phyloP scores from a whole-genome alignment of 2,797 vertebrate genomes.

The Linurgus olivaceus region DNA sequence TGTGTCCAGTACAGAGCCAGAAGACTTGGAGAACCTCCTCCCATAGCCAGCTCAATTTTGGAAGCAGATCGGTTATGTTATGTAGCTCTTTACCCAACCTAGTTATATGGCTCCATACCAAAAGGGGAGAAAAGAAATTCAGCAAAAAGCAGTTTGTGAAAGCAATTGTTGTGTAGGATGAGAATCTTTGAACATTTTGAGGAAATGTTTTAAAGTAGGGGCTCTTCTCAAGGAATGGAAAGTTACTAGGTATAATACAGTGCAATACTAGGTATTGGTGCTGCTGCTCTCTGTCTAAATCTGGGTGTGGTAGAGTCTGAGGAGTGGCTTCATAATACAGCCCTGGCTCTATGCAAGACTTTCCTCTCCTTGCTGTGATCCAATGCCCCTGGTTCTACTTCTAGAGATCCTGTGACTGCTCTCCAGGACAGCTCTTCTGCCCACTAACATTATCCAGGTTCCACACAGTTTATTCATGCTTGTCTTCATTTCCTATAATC shows the following conservation, averaged over 20 bases:
- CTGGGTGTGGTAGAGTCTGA: background rate
- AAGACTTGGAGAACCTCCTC: background rate
- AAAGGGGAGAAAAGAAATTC: too few species aligned
- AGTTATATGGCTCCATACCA: background rate
- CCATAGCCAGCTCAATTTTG: background rate
- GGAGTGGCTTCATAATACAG: background rate
- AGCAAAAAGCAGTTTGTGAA: background rate
- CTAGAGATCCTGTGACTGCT: too few species aligned
- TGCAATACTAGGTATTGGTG: background rate
- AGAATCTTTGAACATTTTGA: background rate
- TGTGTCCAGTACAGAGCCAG: background rate
- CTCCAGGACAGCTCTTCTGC: too few species aligned
- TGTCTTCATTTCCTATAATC: background rate
- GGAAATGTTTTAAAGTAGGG: background rate
- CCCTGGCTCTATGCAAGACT: too few species aligned
- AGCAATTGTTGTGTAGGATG: background rate
- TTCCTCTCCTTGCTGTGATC: too few species aligned
- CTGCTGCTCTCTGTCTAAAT: background rate
- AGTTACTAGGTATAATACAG: background rate
- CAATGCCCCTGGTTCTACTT: too few species aligned
- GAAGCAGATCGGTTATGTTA: background rate
- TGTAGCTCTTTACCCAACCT: background rate
- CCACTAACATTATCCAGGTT: too few species aligned
- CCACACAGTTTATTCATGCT: too few species aligned
- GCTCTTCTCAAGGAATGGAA: background rate